phyloP scores from a whole-genome alignment of 1,140 invertebrate genomes.

The Stegodyphus mimosarum region DNA sequence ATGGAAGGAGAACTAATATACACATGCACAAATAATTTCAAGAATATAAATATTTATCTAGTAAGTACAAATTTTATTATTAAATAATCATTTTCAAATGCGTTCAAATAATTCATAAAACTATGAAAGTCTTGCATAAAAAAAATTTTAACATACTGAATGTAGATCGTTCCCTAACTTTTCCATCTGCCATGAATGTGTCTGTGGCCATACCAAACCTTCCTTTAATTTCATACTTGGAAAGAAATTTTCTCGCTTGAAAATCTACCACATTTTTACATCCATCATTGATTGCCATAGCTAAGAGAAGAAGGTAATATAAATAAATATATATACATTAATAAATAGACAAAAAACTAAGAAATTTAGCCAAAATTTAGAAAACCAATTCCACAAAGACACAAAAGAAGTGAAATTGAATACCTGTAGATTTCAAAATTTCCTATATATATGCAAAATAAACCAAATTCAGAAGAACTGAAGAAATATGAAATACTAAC shows the following conservation, averaged over 20 bases:
- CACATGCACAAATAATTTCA: too few species aligned
- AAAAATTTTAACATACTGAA: conserved; percentile 70
- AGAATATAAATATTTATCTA: conserved; percentile 5
- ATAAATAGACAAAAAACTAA: not conserved
- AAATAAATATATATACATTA: not conserved
- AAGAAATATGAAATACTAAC: not conserved
- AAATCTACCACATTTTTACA: conserved; percentile 72
- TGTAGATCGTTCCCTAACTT: conserved; percentile 78
- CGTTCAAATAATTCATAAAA: too few species aligned
- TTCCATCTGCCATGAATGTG: conserved; percentile 79
- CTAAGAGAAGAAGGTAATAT: conserved; percentile 66
- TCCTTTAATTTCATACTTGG: conserved; percentile 82
- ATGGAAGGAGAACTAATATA: too few species aligned
- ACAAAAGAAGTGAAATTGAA: too few species aligned
- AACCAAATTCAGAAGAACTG: too few species aligned
- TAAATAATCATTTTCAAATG: not conserved
- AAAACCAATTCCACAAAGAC: not conserved
- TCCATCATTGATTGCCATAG: conserved; percentile 80
- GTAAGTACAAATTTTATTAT: not conserved
- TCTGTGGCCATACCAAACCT: conserved; percentile 83
- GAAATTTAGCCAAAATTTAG: too few species aligned
- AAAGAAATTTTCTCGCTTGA: conserved; percentile 72
- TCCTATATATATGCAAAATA: too few species aligned
- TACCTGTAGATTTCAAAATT: too few species aligned
- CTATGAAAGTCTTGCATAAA: too few species aligned